phyloP scores from a whole-genome alignment of 2,797 vertebrate species.

The Echeneis naucrates region DNA sequence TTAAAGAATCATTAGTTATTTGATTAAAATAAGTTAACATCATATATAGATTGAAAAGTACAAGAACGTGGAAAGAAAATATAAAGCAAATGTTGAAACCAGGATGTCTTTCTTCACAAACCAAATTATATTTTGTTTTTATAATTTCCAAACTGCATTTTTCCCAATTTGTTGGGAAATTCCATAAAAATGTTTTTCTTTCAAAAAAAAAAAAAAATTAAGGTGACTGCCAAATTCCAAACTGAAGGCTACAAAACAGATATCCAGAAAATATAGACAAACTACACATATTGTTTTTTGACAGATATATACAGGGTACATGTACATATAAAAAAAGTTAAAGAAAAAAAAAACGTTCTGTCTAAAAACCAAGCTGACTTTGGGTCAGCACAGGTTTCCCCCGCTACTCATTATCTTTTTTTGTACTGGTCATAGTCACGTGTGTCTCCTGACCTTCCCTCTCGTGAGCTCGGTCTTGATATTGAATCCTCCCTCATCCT shows the following conservation, averaged over 20 bases:
- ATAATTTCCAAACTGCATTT: too few species aligned
- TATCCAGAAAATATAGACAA: too few species aligned
- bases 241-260: too few species aligned
- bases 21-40: background rate
- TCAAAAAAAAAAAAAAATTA: too few species aligned
- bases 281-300: too few species aligned
- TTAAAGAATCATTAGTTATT: background rate
- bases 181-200: too few species aligned
- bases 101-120: background rate
- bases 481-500: conserved; percentile 32
- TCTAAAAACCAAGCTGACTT: background rate
- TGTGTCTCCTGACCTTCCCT: conserved; percentile 61
- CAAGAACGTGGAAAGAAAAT: background rate
- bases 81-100: too few species aligned
- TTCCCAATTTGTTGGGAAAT: too few species aligned
- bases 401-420: conserved; percentile 60
- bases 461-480: conserved; percentile 45
- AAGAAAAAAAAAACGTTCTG: background rate
- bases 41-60: background rate
- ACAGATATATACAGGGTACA: too few species aligned
- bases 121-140: too few species aligned
- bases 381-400: background rate
- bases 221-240: too few species aligned
- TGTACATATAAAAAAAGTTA: background rate
- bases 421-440: conserved; percentile 35